Conservation (phyloP, 2,113 vertebrate genomes). For the Aphelocoma coerulescens region DNA sequence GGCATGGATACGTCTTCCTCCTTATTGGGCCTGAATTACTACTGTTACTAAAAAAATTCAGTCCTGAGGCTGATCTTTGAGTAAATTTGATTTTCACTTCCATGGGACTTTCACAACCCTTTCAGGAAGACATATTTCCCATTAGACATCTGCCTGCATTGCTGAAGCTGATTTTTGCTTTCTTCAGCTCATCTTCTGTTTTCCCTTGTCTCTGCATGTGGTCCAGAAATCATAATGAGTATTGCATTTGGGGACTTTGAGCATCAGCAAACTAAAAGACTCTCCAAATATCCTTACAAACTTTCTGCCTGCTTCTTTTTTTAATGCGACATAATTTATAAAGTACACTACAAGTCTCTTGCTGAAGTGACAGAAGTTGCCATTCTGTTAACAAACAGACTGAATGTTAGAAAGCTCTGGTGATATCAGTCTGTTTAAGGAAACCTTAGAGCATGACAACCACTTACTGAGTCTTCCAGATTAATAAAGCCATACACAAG, state of each 20-base stretch:
- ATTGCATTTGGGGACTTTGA: not conserved
- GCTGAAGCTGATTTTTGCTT: constrained; percentile 4
- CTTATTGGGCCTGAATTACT: not conserved
- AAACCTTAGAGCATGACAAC: constrained; percentile 6
- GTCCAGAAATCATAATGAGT: not conserved
- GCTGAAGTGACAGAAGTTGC: constrained; percentile 34
- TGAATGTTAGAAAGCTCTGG: constrained; percentile 22
- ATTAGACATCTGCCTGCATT: not conserved
- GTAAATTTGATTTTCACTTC: not conserved
- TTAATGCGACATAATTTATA: not conserved
- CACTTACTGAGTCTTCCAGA: constrained; percentile 35
- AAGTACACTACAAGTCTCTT: constrained; percentile 21
- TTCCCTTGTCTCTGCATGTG: not conserved
- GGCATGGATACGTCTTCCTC: not conserved
- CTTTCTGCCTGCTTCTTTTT: not conserved
- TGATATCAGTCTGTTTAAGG: constrained; percentile 30
- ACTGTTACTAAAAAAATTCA: not conserved
- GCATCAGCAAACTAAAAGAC: not conserved
- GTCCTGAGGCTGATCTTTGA: not conserved
- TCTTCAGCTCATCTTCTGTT: not conserved
- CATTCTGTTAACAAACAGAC: constrained; percentile 43
- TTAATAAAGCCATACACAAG: constrained; percentile 17
- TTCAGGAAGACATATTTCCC: not conserved
- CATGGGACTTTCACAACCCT: not conserved
- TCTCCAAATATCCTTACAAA: not conserved